Evolutionary conservation across 92 coral and sea anemone species (phyloP), one percentile per base, ranked within the genome.

Genomic region (Siderastrea radians): DNA sequence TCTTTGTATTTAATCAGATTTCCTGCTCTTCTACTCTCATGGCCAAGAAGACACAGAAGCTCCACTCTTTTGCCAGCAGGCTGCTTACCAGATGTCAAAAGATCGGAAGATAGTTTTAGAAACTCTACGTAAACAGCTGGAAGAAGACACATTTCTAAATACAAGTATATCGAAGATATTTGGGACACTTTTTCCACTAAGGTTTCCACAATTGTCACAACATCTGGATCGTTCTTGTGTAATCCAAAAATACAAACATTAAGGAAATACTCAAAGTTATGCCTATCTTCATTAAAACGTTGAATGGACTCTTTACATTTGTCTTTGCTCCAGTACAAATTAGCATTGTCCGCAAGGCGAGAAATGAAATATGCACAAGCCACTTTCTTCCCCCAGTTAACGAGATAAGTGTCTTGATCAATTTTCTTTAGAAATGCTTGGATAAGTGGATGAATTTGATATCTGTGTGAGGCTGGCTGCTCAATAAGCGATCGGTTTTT

Each of bases 391-490:
- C 80, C 70, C 58, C 26, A 6, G 6, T 26, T 3, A 6, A 19
- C 50, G 9, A 13, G 58, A 52, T 76, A 49, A 15, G 55, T 61
- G 10, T 52, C 43, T 67, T 64, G 26, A 59, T 79, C 89, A 43
- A 76, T 66, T 47, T 67, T 53, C 58, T 72, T 76, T 15, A 72
- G 68, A 45, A 45, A 85, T 58, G 82, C 79, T 51, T 67, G 89
- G 49, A 85, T 76, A 8, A 85, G 89, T 19, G 83, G 81, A 76
- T 85, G 84, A 74, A 85, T 62, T 11, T 66, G 64, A 50, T 76
- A 85, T 77, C 65, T 85, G 44, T 60, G 66, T 51, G 66, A 78
- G 4, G 51, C 67, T 57, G 81, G 68, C 66, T 77, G 79, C 44
- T 75, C 83, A 38, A 85, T 49, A 3, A 85, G 84, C 11, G 75